Conservation (phyloP, 2,888 invertebrate genomes). For the Protophormia terraenovae region DNA sequence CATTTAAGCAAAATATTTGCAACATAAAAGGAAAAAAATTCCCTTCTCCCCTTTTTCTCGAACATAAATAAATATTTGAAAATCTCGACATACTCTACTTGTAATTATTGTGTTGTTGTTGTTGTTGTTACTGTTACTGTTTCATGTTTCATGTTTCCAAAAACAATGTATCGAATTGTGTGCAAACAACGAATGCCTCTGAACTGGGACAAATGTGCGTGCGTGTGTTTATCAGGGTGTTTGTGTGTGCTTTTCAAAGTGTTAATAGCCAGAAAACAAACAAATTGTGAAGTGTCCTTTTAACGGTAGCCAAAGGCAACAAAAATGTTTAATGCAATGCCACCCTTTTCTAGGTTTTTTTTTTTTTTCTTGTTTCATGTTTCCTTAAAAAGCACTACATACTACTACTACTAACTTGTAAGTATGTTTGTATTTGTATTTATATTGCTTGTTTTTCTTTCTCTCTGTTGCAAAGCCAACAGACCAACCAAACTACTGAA, state of each 20-base stretch:
- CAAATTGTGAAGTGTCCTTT: conserved; percentile 66
- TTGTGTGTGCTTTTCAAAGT: conserved; percentile 50
- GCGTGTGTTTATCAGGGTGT: conserved; percentile 14
- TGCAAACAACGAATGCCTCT: conserved; percentile 44
- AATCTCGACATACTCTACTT: neutral
- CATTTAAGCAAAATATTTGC: conserved; percentile 39
- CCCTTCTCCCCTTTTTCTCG: too few species aligned
- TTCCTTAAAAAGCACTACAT: conserved; percentile 1
- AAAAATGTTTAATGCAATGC: conserved; percentile 28
- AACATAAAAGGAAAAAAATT: neutral
- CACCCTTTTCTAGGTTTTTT: conserved; percentile 49
- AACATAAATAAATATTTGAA: too few species aligned
- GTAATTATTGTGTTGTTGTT: conserved; percentile 24
- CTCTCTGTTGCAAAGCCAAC: conserved; percentile 3
- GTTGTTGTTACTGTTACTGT: too few species aligned
- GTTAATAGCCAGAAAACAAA: conserved; percentile 67
- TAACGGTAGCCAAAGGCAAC: conserved; percentile 65
- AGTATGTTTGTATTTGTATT: conserved; percentile 7
- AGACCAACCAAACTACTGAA: conserved; percentile 42
- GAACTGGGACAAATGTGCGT: neutral
- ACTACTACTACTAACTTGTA: neutral
- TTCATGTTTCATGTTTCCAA: conserved; percentile 45
- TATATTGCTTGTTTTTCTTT: neutral
- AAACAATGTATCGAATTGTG: conserved; percentile 45
- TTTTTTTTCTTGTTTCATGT: too few species aligned